These are phyloP conservation scores for Fukomys damarensis DNA, from an alignment of 2,113 vertebrate species.

Conservation along the genomic window DNA sequence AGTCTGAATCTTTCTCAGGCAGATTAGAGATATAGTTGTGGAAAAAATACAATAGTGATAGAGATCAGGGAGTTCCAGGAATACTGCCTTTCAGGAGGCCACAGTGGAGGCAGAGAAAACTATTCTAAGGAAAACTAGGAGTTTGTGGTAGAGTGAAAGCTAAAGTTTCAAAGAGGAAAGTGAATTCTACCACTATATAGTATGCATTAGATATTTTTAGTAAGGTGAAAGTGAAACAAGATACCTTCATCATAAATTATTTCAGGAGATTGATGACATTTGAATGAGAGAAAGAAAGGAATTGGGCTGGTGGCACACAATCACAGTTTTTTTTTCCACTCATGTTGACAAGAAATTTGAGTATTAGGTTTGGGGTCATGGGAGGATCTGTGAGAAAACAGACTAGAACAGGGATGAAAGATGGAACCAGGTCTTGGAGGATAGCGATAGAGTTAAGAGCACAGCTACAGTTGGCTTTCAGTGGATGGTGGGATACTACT, in stretches of 20 bases:
- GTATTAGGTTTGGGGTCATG: background rate
- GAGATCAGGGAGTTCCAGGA: background rate
- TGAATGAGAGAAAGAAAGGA: conserved; percentile 25
- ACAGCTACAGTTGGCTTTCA: background rate
- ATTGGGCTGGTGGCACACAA: background rate
- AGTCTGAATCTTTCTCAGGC: conserved; percentile 22
- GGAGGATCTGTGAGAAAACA: background rate
- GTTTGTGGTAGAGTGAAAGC: background rate
- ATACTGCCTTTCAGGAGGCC: background rate
- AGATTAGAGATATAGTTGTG: background rate
- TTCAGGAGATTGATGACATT: conserved; percentile 31
- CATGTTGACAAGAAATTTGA: background rate
- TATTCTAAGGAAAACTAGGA: background rate
- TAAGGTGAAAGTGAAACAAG: background rate
- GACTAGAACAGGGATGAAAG: background rate
- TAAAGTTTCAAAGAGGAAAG: background rate
- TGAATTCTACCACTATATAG: background rate
- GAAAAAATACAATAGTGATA: background rate
- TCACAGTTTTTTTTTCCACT: background rate
- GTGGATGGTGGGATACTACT: background rate
- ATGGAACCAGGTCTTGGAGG: background rate
- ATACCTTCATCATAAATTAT: background rate
- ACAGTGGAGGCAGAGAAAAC: background rate
- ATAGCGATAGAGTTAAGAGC: background rate
- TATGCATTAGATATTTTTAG: background rate